Evolutionary conservation across 2,113 vertebrate genomes (phyloP), one percentile per base, ranked within the genome.

Genomic region (Malurus cyaneus): DNA sequence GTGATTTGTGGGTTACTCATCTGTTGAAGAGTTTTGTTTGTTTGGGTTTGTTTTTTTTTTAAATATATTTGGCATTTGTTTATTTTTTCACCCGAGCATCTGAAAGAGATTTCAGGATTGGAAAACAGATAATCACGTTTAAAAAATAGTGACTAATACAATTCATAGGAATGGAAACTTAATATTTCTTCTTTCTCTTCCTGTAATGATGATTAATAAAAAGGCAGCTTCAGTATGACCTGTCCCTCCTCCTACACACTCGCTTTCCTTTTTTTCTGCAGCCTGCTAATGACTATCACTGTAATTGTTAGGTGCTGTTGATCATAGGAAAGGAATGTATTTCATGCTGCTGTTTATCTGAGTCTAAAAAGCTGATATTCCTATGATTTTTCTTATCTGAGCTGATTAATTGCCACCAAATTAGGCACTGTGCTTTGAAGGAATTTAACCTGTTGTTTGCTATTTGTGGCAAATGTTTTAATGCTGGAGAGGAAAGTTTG

Each of bases 191-290:
- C 34, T 62, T 85, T 77, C 32, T 74, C 67, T 73, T 44, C 47
- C 49, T 89, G 19, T 92, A 90, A 83, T 46, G 79, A 87, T 96
- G 93, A 80, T 93, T 88, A 95, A 91, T 95, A 92, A 89, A 91
- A 82, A 86, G 85, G 32, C 47, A 93, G 54, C 88, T 88, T 92
- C 49, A 26, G 25, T 64, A 18, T 86, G 82, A 95, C 72, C 91
- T 91, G 72, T 90, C 60, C 86, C 86, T 56, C 80, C 80, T 93
- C 91, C 88, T 80, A 11, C 67, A 28, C 50, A 49, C 34, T 42
- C 8, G 0, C 32, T 54, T 80, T 34, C 61, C 31, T 72, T 79
- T 92, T 92, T 79, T 73, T 78, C 82, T 89, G 3, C 70, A 39
- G 42, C 18, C 71, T 66, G 52, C 71, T 95, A 86, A 94, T 74